Evolutionary conservation across 2,888 invertebrate species (phyloP).

Genomic region (Nesidiocoris tenuis): DNA sequence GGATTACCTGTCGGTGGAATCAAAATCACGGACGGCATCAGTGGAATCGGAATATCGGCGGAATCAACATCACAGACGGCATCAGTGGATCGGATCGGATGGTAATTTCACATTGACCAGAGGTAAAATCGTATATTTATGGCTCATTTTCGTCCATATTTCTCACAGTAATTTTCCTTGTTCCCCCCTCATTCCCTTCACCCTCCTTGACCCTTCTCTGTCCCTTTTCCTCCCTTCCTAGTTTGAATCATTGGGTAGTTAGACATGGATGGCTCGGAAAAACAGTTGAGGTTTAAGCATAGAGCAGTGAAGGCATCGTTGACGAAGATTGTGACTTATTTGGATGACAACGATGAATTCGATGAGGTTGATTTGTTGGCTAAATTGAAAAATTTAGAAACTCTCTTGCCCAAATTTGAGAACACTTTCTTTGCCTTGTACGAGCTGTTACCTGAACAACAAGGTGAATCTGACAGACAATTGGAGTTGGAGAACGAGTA

Average conservation of each 20-base stretch:
- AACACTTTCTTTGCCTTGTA: not conserved
- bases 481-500: not conserved
- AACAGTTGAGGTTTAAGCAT: not conserved
- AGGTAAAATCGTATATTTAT: no score
- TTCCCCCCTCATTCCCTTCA: no score
- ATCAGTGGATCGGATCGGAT: no score
- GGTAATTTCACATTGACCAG: no score
- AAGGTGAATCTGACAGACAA: not conserved
- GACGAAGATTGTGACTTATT: not conserved
- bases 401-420: not conserved
- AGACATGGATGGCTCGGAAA: not conserved
- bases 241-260: not conserved
- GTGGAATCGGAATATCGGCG: no score
- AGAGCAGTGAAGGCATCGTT: not conserved
- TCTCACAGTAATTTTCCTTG: no score
- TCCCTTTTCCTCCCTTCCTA: not conserved
- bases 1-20: no score
- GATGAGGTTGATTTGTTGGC: not conserved
- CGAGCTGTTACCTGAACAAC: not conserved
- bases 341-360: not conserved
- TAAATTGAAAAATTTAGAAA: not conserved
- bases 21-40: no score
- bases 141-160: no score
- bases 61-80: no score
- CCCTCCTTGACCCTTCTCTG: not conserved